phyloP scores from a whole-genome alignment of 2,888 invertebrate species.

The Odontothrips loti region DNA sequence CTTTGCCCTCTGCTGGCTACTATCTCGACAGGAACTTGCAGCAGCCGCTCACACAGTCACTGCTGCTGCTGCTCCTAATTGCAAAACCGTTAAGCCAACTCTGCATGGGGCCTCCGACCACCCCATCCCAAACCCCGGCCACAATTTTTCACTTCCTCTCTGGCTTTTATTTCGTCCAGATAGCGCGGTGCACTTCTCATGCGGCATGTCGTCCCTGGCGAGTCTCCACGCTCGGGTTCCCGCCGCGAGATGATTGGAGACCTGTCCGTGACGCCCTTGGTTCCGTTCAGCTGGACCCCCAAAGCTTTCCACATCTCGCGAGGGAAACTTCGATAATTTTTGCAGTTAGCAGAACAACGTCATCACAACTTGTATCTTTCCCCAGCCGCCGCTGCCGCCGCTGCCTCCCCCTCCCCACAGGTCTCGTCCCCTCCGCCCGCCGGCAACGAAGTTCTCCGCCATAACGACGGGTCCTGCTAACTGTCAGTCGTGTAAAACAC shows the following conservation, averaged over 20 bases:
- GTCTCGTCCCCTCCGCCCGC: neutral
- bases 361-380: neutral
- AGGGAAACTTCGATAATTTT: too few relatives aligned
- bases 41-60: neutral
- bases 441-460: neutral
- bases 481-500: conserved; percentile 4
- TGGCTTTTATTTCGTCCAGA: neutral
- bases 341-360: neutral
- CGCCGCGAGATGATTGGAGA: too few relatives aligned
- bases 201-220: too few relatives aligned
- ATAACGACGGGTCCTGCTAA: neutral
- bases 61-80: conserved; percentile 7
- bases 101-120: neutral
- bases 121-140: neutral
- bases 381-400: neutral
- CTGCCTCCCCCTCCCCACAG: neutral
- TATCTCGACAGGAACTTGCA: neutral
- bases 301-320: too few relatives aligned
- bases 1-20: too few relatives aligned
- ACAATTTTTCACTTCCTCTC: neutral
- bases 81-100: conserved; percentile 20
- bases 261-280: too few relatives aligned
- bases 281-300: too few relatives aligned
- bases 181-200: neutral
- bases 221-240: too few relatives aligned